Conservation (phyloP, 2,888 invertebrate genomes). For the Himalopsyche kuldschensis region DNA sequence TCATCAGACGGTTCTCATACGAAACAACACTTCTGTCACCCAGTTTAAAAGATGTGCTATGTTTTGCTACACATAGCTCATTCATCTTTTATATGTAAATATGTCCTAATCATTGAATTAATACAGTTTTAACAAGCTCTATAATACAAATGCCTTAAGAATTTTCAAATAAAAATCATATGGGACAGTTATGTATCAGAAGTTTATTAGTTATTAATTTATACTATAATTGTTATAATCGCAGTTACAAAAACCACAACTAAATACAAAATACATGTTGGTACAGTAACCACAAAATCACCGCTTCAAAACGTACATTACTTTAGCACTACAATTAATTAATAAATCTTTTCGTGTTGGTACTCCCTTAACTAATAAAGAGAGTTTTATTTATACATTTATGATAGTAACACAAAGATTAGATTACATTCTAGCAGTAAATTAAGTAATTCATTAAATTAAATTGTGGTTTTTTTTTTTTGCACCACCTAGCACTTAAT, state of each 20-base stretch:
- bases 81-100: no score
- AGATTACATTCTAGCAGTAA: slow-evolving; percentile 37
- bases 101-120: no score
- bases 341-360: slow-evolving; percentile 15
- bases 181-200: slow-evolving; percentile 32
- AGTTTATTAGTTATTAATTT: slow-evolving; percentile 35
- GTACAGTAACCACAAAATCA: slow-evolving; percentile 35
- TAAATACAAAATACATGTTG: slow-evolving; percentile 39
- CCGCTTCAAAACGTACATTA: slow-evolving; percentile 19
- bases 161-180: neutral
- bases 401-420: slow-evolving; percentile 36
- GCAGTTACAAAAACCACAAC: slow-evolving; percentile 39
- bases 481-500: neutral
- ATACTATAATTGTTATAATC: slow-evolving; percentile 35
- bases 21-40: no score
- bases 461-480: slow-evolving; percentile 32
- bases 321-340: slow-evolving; percentile 26
- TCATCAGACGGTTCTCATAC: no score
- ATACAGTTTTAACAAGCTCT: no score
- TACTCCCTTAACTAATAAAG: slow-evolving; percentile 13
- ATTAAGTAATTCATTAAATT: slow-evolving; percentile 35
- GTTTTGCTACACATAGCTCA: no score
- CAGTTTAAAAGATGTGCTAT: no score
- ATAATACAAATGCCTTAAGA: no score
- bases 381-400: slow-evolving; percentile 34